These are phyloP conservation scores for Vanacampus margaritifer DNA, from an alignment of 2,113 vertebrate genomes.

Conservation along the genomic window DNA sequence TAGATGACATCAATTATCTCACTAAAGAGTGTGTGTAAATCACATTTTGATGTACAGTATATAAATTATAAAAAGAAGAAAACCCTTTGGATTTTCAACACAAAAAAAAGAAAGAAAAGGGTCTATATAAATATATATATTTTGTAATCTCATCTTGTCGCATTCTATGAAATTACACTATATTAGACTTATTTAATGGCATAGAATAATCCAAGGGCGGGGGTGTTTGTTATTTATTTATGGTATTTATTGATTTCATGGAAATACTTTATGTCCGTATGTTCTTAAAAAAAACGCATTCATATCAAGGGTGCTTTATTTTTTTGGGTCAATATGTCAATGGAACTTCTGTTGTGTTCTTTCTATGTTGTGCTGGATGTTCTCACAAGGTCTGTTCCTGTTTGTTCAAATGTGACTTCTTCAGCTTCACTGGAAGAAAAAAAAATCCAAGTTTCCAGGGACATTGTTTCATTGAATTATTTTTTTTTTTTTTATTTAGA, in stretches of 20 bases:
- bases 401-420: slow-evolving; percentile 51
- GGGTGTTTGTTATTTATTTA: slow-evolving; percentile 59
- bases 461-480: background rate
- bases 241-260: slow-evolving; percentile 58
- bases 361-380: slow-evolving; percentile 65
- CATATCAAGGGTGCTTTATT: slow-evolving; percentile 50
- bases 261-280: slow-evolving; percentile 45
- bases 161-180: slow-evolving; percentile 50
- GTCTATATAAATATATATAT: slow-evolving; percentile 61
- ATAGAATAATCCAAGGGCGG: slow-evolving; percentile 33
- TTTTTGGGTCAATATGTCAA: slow-evolving; percentile 48
- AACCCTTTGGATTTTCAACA: slow-evolving; percentile 53
- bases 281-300: slow-evolving; percentile 40
- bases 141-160: slow-evolving; percentile 61
- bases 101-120: slow-evolving; percentile 13
- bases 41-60: slow-evolving; percentile 48
- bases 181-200: slow-evolving; percentile 52
- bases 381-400: slow-evolving; percentile 56
- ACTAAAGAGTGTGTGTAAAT: slow-evolving; percentile 44
- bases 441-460: background rate
- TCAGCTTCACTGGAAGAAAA: slow-evolving; percentile 16
- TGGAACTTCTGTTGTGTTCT: slow-evolving; percentile 56
- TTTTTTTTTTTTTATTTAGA: slow-evolving; percentile 4
- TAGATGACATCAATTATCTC: slow-evolving; percentile 18
- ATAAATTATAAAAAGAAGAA: slow-evolving; percentile 47